phyloP scores from a whole-genome alignment of 2,113 vertebrate species.

The Cromileptes altivelis region DNA sequence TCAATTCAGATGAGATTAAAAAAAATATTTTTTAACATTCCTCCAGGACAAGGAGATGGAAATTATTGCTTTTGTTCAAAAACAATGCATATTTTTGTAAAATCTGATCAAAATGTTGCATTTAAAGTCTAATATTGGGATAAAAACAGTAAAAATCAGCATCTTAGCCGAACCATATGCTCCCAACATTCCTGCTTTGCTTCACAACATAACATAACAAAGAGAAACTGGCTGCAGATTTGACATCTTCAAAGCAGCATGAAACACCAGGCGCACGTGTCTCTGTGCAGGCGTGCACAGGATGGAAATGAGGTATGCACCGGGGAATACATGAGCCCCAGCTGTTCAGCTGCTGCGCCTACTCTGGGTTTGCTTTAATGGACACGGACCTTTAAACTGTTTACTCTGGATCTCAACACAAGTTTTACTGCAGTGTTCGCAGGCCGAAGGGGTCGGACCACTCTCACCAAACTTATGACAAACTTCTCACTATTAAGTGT shows the following conservation, averaged over 20 bases:
- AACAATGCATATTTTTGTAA: background rate
- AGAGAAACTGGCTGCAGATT: conserved; percentile 21
- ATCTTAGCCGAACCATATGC: background rate
- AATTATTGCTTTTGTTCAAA: background rate
- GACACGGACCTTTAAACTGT: conserved; percentile 46
- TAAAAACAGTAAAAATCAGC: background rate
- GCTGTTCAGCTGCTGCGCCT: conserved; percentile 45
- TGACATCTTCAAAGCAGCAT: conserved; percentile 34
- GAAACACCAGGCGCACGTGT: conserved; percentile 22
- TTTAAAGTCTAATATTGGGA: background rate
- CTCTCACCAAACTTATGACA: conserved; percentile 9
- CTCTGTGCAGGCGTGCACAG: conserved; percentile 8
- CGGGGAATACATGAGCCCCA: conserved; percentile 31
- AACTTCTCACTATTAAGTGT: conserved; percentile 21
- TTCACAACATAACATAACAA: conserved; percentile 7
- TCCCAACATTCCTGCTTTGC: conserved; percentile 14
- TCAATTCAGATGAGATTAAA: background rate
- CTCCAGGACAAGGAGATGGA: background rate
- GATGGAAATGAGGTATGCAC: conserved; percentile 30
- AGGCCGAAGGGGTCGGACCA: background rate
- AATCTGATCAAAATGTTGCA: background rate
- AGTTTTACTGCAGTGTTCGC: conserved; percentile 14
- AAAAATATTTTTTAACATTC: background rate
- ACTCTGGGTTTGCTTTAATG: conserved; percentile 27
- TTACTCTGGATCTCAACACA: conserved; percentile 51